Conservation (phyloP, 1,140 invertebrate species). For the Drosophila pseudoananassae region DNA sequence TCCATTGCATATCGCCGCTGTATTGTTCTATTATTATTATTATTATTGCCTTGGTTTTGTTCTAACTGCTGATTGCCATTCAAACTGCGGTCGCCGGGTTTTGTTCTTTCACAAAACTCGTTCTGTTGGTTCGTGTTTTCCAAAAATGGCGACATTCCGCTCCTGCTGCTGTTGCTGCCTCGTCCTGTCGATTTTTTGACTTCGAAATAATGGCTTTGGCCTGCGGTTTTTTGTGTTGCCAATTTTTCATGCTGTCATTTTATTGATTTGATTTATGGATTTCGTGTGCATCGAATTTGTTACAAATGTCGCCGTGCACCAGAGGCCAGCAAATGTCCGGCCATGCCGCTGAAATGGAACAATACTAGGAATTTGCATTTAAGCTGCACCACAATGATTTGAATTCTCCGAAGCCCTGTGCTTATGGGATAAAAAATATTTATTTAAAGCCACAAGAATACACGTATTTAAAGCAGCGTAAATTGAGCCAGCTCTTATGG, state of each 20-base stretch:
- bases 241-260: conserved; percentile 78
- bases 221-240: conserved; percentile 70
- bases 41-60: conserved; percentile 57
- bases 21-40: conserved; percentile 33
- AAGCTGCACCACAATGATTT: conserved; percentile 23
- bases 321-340: conserved; percentile 31
- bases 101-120: conserved; percentile 11
- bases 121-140: neutral
- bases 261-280: conserved; percentile 75
- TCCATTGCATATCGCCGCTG: conserved; percentile 31
- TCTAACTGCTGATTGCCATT: conserved; percentile 68
- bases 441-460: conserved; percentile 14
- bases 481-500: conserved; percentile 1
- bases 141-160: conserved; percentile 34
- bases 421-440: neutral
- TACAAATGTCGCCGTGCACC: conserved; percentile 51
- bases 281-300: conserved; percentile 60
- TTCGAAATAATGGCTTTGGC: conserved; percentile 52
- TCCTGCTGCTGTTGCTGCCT: conserved; percentile 1
- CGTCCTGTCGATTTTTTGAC: conserved; percentile 35
- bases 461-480: conserved; percentile 22
- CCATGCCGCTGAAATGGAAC: conserved; percentile 5
- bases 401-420: conserved; percentile 5
- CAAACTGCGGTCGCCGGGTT: conserved; percentile 52
- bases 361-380: conserved; percentile 44